Conservation (phyloP, 2,113 vertebrate species). For the Heterotilapia buettikoferi region DNA sequence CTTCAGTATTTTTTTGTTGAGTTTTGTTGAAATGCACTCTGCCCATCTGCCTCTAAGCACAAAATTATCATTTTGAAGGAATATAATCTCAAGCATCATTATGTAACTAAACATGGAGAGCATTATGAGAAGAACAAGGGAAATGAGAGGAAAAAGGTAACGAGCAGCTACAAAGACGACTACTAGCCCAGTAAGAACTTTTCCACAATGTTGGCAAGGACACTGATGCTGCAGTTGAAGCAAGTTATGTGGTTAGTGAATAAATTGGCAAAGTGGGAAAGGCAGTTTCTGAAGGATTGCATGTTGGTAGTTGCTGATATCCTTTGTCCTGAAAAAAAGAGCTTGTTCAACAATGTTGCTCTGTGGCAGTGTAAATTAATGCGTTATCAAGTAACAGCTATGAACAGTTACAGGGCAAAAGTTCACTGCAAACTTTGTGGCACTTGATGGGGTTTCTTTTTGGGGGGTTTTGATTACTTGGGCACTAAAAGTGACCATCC, state of each 20-base stretch:
- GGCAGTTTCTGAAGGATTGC: not conserved
- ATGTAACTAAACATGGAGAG: not conserved
- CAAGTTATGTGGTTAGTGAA: not conserved
- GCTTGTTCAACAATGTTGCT: not conserved
- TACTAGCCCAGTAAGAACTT: not conserved
- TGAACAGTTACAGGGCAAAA: not conserved
- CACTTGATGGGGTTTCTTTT: not conserved
- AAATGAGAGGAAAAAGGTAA: not conserved
- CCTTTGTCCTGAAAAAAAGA: not conserved
- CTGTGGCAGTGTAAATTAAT: not conserved
- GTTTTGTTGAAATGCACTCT: not conserved
- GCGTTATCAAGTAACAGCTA: not conserved
- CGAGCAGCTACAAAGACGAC: not conserved
- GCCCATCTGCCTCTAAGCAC: not conserved
- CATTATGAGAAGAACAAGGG: not conserved
- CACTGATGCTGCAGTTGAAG: not conserved
- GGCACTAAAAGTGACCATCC: not conserved
- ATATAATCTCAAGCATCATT: not conserved
- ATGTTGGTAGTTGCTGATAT: not conserved
- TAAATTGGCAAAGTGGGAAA: not conserved
- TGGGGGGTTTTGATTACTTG: rapidly evolving
- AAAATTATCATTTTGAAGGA: not conserved
- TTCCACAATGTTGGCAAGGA: not conserved
- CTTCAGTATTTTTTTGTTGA: not conserved
- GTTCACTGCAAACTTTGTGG: not conserved